Conservation (phyloP, 2,888 invertebrate species). For the Thereva unica region DNA sequence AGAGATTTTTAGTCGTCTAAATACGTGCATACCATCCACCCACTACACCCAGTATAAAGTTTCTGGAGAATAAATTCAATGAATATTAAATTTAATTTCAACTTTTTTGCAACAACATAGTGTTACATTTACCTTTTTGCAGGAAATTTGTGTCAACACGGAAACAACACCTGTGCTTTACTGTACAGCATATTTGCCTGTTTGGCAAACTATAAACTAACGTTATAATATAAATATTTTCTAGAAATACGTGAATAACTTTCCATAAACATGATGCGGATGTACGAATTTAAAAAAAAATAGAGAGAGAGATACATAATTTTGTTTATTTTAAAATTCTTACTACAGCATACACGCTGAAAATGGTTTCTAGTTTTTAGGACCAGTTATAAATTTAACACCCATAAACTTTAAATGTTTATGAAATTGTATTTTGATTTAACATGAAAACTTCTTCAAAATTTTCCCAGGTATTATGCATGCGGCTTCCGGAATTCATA, state of each 20-base stretch:
- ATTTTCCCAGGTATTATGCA: conserved; percentile 66
- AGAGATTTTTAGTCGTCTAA: too few species aligned
- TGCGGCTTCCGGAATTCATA: conserved; percentile 74
- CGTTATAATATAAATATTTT: conserved; percentile 30
- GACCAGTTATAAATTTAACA: too few species aligned
- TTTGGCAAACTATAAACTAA: conserved; percentile 32
- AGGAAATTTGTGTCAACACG: conserved; percentile 15
- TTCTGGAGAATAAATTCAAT: conserved; percentile 31
- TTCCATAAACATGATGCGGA: conserved; percentile 36
- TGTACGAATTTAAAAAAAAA: too few species aligned
- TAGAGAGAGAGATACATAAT: too few species aligned
- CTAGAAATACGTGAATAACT: conserved; percentile 35
- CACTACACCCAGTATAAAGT: background rate
- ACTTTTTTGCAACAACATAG: conserved; percentile 19
- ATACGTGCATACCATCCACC: background rate
- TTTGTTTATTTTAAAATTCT: too few species aligned
- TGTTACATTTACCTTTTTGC: conserved; percentile 6
- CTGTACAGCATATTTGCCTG: conserved; percentile 7
- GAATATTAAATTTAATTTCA: conserved; percentile 40
- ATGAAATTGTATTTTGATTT: conserved; percentile 14
- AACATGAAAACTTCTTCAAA: conserved; percentile 28
- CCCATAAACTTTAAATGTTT: conserved; percentile 20
- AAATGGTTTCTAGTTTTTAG: too few species aligned
- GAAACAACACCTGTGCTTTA: conserved; percentile 23
- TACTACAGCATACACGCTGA: too few species aligned